Conservation (phyloP, 2,113 vertebrate genomes). For the Hassar affinis region DNA sequence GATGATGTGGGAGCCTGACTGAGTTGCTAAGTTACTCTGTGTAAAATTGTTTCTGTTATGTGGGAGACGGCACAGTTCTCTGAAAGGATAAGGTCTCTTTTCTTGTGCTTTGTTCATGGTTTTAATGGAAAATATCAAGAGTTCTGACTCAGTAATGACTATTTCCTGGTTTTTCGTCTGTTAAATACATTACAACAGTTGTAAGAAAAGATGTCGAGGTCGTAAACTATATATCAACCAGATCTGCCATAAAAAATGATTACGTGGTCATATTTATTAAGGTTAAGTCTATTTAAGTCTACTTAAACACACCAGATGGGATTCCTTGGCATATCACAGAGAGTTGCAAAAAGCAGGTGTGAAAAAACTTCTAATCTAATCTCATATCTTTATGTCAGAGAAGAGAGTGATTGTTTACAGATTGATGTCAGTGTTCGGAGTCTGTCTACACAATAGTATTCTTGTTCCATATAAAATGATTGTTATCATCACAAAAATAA, state of each 20-base stretch:
- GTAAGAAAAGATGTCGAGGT: background rate
- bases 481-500: background rate
- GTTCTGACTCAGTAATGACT: conserved; percentile 29
- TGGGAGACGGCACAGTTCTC: conserved; percentile 19
- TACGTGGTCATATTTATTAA: background rate
- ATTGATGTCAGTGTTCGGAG: background rate
- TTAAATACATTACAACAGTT: conserved; percentile 2
- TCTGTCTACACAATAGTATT: background rate
- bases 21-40: conserved; percentile 30
- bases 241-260: background rate
- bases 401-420: conserved; percentile 1
- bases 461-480: background rate
- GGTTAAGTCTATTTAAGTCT: background rate
- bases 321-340: background rate
- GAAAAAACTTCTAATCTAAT: background rate
- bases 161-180: conserved; percentile 5
- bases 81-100: conserved; percentile 5
- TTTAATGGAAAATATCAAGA: conserved; percentile 22
- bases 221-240: background rate
- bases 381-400: conserved; percentile 1
- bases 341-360: conserved; percentile 3
- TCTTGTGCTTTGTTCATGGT: conserved; percentile 20
- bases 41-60: conserved; percentile 1
- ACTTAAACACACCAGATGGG: conserved; percentile 4
- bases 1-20: conserved; percentile 30